Evolutionary conservation across 1,140 invertebrate genomes (phyloP).

Genomic region (Brachystomella parvula): DNA sequence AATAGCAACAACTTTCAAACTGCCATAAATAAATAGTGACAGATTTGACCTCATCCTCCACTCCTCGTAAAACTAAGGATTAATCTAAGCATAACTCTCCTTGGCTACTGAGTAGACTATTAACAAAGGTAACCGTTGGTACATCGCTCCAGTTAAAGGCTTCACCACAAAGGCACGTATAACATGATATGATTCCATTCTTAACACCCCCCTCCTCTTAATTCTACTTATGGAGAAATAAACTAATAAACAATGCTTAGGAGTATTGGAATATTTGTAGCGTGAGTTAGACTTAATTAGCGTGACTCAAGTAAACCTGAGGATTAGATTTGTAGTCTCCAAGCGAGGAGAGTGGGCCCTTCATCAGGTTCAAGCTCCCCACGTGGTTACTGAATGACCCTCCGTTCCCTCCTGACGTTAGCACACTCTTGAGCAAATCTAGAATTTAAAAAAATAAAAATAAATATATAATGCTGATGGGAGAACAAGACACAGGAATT

Average conservation of each 20-base stretch:
- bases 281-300: background rate
- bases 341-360: background rate
- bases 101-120: slow-evolving; percentile 1
- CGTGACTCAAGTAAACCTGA: background rate
- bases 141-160: too few species aligned
- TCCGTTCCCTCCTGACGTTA: background rate
- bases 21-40: background rate
- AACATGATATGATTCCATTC: slow-evolving; percentile 5
- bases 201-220: too few species aligned
- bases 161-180: background rate
- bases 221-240: background rate
- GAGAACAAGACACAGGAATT: too few species aligned
- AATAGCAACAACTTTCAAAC: background rate
- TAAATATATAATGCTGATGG: too few species aligned
- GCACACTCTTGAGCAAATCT: slow-evolving; percentile 11
- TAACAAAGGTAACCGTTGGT: too few species aligned
- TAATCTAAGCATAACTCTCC: background rate
- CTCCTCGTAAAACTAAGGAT: too few species aligned
- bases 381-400: background rate
- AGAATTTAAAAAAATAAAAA: too few species aligned
- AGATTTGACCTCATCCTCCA: too few species aligned
- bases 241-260: background rate
- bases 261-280: background rate
- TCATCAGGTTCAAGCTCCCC: slow-evolving; percentile 1
- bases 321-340: slow-evolving; percentile 8